These are phyloP conservation scores for Acleris sparsana DNA, from an alignment of 2,888 invertebrate species.

Conservation along the genomic window DNA sequence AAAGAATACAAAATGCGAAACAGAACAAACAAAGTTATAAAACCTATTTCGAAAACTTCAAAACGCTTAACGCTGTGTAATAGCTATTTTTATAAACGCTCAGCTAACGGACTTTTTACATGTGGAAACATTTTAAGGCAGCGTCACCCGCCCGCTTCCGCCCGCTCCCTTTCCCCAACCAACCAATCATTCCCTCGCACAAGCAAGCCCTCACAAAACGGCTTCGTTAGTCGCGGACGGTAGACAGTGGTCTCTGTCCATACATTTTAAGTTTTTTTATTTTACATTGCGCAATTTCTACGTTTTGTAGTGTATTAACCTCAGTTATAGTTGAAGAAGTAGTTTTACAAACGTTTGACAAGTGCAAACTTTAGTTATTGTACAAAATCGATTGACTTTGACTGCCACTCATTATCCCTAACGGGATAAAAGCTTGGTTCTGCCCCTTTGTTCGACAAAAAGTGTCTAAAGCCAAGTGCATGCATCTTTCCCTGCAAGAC, in stretches of 20 bases:
- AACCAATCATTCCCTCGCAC: constrained; percentile 4
- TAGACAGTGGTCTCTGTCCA: constrained; percentile 75
- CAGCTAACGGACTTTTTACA: neutral
- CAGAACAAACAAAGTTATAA: too few relatives aligned
- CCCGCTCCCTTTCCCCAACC: constrained; percentile 29
- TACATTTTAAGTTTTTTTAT: constrained; percentile 76
- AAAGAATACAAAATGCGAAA: too few relatives aligned
- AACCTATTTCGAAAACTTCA: too few relatives aligned
- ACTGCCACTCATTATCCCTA: constrained; percentile 77
- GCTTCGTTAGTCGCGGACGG: constrained; percentile 58
- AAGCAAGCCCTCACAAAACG: constrained; percentile 32
- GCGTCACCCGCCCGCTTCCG: constrained; percentile 32
- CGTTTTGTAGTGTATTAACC: constrained; percentile 58
- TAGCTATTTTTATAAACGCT: constrained; percentile 12
- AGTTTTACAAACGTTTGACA: constrained; percentile 52
- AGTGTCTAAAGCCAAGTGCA: constrained; percentile 83
- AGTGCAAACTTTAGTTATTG: constrained; percentile 59
- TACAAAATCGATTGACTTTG: constrained; percentile 55
- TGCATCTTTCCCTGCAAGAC: constrained; percentile 84
- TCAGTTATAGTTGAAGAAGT: constrained; percentile 67
- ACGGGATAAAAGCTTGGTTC: constrained; percentile 82
- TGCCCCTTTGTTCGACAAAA: constrained; percentile 78
- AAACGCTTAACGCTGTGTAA: too few relatives aligned
- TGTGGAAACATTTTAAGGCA: constrained; percentile 11
- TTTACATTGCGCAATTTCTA: constrained; percentile 58